phyloP scores from a whole-genome alignment of 2,113 vertebrate species.

The Gasterosteus aculeatus region DNA sequence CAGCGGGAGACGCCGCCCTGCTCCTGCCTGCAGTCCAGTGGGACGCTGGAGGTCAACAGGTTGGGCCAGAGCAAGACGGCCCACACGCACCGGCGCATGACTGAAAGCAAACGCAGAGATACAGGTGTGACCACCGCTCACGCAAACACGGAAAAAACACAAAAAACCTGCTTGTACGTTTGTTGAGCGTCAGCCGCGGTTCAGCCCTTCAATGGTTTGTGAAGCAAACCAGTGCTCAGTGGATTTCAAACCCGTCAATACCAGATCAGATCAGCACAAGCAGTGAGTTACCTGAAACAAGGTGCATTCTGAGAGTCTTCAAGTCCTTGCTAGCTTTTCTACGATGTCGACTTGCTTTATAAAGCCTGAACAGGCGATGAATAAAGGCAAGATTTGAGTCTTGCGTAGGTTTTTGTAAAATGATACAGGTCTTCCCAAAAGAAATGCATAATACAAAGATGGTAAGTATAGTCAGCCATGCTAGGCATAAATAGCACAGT shows the following conservation, averaged over 20 bases:
- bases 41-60: slow-evolving; percentile 48
- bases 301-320: slow-evolving; percentile 58
- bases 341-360: slow-evolving; percentile 50
- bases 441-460: slow-evolving; percentile 29
- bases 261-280: background rate
- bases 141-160: background rate
- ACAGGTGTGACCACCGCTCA: background rate
- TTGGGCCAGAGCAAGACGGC: slow-evolving; percentile 59
- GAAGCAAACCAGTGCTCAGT: background rate
- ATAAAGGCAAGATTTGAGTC: slow-evolving; percentile 44
- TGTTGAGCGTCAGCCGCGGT: background rate
- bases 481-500: background rate
- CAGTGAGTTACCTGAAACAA: slow-evolving; percentile 61
- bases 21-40: slow-evolving; percentile 76
- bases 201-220: background rate
- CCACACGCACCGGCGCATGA: slow-evolving; percentile 43
- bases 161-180: background rate
- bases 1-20: slow-evolving; percentile 58
- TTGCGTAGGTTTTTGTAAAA: slow-evolving; percentile 61
- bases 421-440: slow-evolving; percentile 33
- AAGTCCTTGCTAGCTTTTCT: slow-evolving; percentile 2
- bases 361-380: slow-evolving; percentile 52
- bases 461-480: background rate
- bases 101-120: slow-evolving; percentile 41
- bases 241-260: background rate